Conservation (phyloP, 30 jellyfish, hydroid and myxozoan species). For the Hydra vulgaris region DNA sequence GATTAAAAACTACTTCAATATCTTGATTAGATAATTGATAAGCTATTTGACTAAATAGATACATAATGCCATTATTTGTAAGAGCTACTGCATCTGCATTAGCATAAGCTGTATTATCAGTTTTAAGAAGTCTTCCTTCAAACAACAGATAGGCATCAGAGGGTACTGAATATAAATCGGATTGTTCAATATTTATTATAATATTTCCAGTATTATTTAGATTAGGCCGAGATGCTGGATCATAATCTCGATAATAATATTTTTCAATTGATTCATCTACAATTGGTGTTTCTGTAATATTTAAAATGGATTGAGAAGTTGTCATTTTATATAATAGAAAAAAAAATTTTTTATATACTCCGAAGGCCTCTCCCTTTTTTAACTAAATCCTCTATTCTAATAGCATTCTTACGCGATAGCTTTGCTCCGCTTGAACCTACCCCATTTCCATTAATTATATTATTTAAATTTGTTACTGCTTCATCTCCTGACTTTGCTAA, state of each 20-base stretch:
- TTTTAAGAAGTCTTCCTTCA: background rate
- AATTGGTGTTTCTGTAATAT: background rate
- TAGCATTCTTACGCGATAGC: no score
- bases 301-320: background rate
- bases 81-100: background rate
- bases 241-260: background rate
- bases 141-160: background rate
- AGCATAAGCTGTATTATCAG: background rate
- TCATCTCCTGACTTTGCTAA: no score
- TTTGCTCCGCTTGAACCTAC: no score
- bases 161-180: background rate
- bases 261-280: background rate
- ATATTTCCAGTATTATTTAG: background rate
- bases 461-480: no score
- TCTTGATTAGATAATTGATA: background rate
- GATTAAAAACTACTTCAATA: background rate
- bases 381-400: no score
- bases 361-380: background rate
- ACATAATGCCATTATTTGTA: background rate
- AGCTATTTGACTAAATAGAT: background rate
- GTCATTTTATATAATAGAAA: background rate
- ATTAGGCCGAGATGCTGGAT: background rate
- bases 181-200: background rate
- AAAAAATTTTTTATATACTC: no score
- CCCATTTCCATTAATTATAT: no score